A percentile compares a stretch with the other conserved stretches of the same genome.
Conservation (phyloP, 2,113 vertebrate species). For the Halichoeres trimaculatus region DNA sequence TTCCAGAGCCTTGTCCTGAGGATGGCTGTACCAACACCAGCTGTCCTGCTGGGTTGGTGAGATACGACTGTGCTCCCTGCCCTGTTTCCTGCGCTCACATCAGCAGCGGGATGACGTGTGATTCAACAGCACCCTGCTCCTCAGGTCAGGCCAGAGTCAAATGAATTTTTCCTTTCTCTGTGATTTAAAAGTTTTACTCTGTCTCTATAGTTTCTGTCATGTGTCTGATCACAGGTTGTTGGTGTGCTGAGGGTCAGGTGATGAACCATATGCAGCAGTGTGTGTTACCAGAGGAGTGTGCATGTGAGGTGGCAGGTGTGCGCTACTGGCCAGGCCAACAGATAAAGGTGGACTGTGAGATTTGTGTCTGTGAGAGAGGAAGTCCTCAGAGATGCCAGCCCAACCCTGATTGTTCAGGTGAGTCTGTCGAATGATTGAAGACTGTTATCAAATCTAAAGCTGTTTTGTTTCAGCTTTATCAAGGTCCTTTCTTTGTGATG, state of each 20-base stretch:
- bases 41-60: slow-evolving; percentile 82
- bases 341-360: slow-evolving; percentile 85
- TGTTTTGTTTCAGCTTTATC: not conserved
- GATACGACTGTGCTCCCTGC: slow-evolving; percentile 84
- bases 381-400: slow-evolving; percentile 81
- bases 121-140: slow-evolving; percentile 73
- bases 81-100: slow-evolving; percentile 88
- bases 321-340: slow-evolving; percentile 82
- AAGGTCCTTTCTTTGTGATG: slow-evolving; percentile 7
- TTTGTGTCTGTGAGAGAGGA: slow-evolving; percentile 89
- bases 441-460: not conserved
- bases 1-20: slow-evolving; percentile 82
- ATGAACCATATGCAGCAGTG: slow-evolving; percentile 81
- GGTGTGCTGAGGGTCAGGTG: slow-evolving; percentile 86
- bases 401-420: slow-evolving; percentile 87
- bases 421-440: slow-evolving; percentile 22
- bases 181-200: slow-evolving; percentile 1
- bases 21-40: slow-evolving; percentile 82
- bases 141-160: slow-evolving; percentile 77
- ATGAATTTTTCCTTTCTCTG: not conserved
- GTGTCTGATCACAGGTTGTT: slow-evolving; percentile 83
- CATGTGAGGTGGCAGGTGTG: slow-evolving; percentile 82
- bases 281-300: slow-evolving; percentile 83
- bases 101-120: slow-evolving; percentile 74
- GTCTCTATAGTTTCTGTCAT: not conserved